Base-by-base conservation (phyloP, 2,888 invertebrate species). In the Xylocampa areola region DNA sequence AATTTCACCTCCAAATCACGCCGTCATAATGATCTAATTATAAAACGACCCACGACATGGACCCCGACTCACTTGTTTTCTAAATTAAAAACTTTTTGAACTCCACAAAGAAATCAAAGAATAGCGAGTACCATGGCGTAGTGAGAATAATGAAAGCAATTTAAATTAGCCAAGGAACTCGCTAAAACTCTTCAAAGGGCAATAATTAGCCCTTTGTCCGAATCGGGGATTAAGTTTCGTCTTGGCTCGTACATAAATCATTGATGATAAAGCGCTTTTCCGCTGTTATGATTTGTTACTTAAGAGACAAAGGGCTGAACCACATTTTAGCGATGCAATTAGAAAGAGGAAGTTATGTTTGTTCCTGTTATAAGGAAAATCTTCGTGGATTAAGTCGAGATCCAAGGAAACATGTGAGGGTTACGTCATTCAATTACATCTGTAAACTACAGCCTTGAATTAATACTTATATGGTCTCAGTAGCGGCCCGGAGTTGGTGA, bases 161-260 rank as follows among this genome's bases (percentile, higher is more conserved):
- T 84, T 76, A 82, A 87, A 87, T 88, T 85, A 83, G 77, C 83
- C 76, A 49, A 63, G 67, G 69, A 84, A 86, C 74, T 83, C 73
- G 58, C 50, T 29, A 41, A 76, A 81, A 80, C 75, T 80, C 67
- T 74, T 85, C 84, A 86, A 88, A 87, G 84, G 82, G 81, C 82
- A 81, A 85, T 89, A 88, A 90, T 89, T 88, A 89, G 82, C 72
- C 81, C 79, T 88, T 88, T 89, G 89, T 88, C 79, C 70, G 60
- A 76, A 76, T 64, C 77, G 60, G 40, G 81, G 77, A 76, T 85
- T 80, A 77, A 81, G 77, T 82, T 80, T 79, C 69, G 49, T 66
- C 65, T 66, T 59, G 50, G 52, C 35, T 67, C 68, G 65, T 80
- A n/a, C n/a, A n/a, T n/a, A 80, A 82, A 82, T 82, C 77, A 80